These are phyloP conservation scores for Crenichthys baileyi DNA, from an alignment of 2,797 vertebrate species.

Conservation along the genomic window DNA sequence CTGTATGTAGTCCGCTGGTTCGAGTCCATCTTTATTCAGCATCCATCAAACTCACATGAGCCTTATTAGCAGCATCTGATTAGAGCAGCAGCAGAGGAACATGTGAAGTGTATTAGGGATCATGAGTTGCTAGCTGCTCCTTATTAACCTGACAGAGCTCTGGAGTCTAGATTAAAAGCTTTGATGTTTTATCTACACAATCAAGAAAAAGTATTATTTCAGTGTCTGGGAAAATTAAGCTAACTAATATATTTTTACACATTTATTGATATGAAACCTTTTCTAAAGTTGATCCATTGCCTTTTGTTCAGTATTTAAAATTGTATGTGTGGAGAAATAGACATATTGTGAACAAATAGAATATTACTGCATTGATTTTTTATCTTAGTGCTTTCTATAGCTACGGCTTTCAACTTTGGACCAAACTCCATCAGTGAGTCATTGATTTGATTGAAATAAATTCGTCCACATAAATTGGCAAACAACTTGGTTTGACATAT, in stretches of 20 bases:
- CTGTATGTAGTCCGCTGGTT: neutral
- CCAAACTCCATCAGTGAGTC: neutral
- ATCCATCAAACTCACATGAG: constrained; percentile 54
- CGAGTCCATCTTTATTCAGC: constrained; percentile 4
- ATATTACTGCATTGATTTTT: neutral
- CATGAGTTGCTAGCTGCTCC: constrained; percentile 56
- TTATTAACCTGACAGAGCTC: constrained; percentile 33
- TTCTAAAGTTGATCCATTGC: too few relatives aligned
- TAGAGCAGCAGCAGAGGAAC: constrained; percentile 38
- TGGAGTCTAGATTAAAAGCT: neutral
- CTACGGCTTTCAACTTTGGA: neutral
- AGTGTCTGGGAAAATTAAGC: neutral
- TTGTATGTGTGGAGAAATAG: neutral
- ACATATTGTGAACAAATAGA: neutral
- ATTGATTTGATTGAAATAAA: neutral
- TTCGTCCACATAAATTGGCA: too few relatives aligned
- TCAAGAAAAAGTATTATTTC: neutral
- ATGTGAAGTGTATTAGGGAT: constrained; percentile 61
- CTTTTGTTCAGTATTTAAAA: neutral
- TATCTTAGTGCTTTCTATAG: neutral
- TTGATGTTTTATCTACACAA: neutral
- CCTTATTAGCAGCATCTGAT: constrained; percentile 60
- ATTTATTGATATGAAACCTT: neutral
- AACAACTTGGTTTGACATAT: too few relatives aligned
- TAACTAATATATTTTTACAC: neutral